phyloP scores from a whole-genome alignment of 1,140 invertebrate genomes.

The Bombus pyrosoma region DNA sequence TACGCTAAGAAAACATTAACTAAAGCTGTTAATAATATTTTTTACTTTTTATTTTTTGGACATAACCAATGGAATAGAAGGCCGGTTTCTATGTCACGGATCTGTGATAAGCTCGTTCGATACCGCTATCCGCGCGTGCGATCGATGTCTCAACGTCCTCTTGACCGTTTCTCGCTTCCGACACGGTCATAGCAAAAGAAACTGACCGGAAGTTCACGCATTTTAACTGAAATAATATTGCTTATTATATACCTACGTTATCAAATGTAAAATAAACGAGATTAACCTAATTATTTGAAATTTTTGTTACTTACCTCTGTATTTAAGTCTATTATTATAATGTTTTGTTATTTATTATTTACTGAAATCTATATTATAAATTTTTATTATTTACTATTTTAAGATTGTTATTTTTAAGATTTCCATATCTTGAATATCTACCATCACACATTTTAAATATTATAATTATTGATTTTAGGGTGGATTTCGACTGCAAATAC shows the following conservation, averaged over 20 bases:
- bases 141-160: slow-evolving; percentile 45
- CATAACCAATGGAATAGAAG: slow-evolving; percentile 23
- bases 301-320: not conserved
- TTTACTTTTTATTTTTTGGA: slow-evolving; percentile 11
- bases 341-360: not conserved
- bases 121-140: slow-evolving; percentile 18
- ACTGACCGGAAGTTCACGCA: slow-evolving; percentile 31
- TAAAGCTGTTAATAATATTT: not conserved
- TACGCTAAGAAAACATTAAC: slow-evolving; percentile 9
- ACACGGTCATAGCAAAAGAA: slow-evolving; percentile 16
- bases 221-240: slow-evolving; percentile 18
- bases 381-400: not conserved
- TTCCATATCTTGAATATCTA: not conserved
- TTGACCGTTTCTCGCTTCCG: slow-evolving; percentile 25
- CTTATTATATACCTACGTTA: not conserved
- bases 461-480: slow-evolving; percentile 85
- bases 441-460: no score
- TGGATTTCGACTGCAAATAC: slow-evolving; percentile 92
- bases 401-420: not conserved
- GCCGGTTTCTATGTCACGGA: slow-evolving; percentile 22
- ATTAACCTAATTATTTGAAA: not conserved
- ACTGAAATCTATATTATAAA: not conserved
- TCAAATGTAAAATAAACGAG: not conserved
- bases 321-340: not conserved
- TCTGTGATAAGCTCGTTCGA: slow-evolving; percentile 26